Evolutionary conservation across 2,888 invertebrate species (phyloP), one percentile per base, ranked within the genome.

Genomic region (Dryococelus australis): DNA sequence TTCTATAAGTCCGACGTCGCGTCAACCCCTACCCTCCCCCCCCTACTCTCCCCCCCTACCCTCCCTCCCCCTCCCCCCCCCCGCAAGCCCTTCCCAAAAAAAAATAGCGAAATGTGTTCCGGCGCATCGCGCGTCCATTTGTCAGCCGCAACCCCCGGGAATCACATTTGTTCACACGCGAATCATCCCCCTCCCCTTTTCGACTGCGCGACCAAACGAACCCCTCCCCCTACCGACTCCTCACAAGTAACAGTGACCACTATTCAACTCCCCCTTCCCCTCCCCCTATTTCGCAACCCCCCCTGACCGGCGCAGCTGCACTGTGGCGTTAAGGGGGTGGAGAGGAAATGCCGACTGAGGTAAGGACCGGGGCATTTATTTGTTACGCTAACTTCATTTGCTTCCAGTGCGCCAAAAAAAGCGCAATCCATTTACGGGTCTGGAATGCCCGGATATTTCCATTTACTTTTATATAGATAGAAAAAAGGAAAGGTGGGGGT

Each of bases 81-180:
- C 6, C 47, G 12, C 47, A 47, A 6, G 47, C 47, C 9, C 47
- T 16, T 13, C 47, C 47, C 47, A 47, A 47, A 6, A 47, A 47
- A 35, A 35, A 35, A 35, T 35, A 10, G 47, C 47, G 47, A 47
- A 47, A 47, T 47, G 47, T 47, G 47, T 47, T 47, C 4, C 47
- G 47, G 47, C 65, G 65, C 65, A 20, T n/a, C 65, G 65, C 65
- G 8, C 65, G 65, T 65, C 65, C 65, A 65, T 65, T 65, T 65
- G 65, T 65, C 65, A 1, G 65, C 65, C 6, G 65, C 65, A 65
- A 20, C 20, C 24, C 65, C 65, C 65, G 65, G 65, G 65, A 65
- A 65, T 65, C 65, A 65, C 65, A 65, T 65, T 65, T 65, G 65
- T 65, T 65, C 65, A 65, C 65, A 65, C 65, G 65, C 65, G 65